Evolutionary conservation across 2,888 invertebrate species (phyloP).

Genomic region (Drosophila aldrichi): DNA sequence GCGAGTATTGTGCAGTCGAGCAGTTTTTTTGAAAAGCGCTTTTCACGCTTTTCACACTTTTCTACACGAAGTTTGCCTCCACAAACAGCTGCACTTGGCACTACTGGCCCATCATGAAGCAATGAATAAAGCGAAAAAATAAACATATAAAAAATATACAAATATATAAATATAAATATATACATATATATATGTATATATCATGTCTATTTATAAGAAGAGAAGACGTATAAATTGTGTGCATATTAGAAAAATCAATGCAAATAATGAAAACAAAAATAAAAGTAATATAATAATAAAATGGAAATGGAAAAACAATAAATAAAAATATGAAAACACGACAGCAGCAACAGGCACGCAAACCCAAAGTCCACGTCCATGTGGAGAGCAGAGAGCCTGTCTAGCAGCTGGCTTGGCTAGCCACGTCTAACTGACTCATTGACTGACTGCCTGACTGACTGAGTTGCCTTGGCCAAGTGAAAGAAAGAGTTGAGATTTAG

Average conservation of each 20-base stretch:
- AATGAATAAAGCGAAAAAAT: conserved; percentile 31
- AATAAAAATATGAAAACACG: conserved; percentile 13
- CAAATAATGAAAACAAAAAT: conserved; percentile 27
- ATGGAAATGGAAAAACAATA: conserved; percentile 4
- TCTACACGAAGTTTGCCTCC: background rate
- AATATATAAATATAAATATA: conserved; percentile 2
- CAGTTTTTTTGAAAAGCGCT: background rate
- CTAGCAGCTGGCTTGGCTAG: conserved; percentile 27
- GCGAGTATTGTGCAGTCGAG: background rate
- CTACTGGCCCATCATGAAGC: conserved; percentile 61
- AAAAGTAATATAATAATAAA: conserved; percentile 27
- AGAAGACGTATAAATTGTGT: conserved; percentile 45
- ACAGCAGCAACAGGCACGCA: conserved; percentile 48
- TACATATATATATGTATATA: too few relatives aligned
- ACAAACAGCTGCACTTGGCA: conserved; percentile 57
- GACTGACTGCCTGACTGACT: conserved; percentile 11
- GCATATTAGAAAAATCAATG: conserved; percentile 61
- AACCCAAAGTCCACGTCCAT: conserved; percentile 48
- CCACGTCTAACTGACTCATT: conserved; percentile 6
- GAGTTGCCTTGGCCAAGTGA: conserved; percentile 59
- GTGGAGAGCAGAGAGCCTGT: conserved; percentile 43
- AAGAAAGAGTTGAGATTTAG: conserved; percentile 68
- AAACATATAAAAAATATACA: too few relatives aligned
- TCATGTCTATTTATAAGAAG: background rate
- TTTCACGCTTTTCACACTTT: background rate